Base-by-base conservation (phyloP, 2,888 invertebrate genomes). In the Cotesia congregata region DNA sequence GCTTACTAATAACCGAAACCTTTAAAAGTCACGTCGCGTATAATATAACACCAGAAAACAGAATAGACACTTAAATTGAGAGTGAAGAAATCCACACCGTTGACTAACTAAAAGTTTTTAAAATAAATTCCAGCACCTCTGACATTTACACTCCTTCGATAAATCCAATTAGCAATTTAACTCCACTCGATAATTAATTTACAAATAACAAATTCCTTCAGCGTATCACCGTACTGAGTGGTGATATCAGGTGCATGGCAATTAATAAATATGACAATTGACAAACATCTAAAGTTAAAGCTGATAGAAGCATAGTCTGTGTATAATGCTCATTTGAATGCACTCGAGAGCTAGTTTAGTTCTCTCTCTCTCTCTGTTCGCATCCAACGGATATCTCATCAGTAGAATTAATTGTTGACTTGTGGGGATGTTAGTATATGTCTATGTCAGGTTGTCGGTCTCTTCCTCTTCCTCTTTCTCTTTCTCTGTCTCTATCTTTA, bases 21-120 rank as follows among this genome's bases (percentile, higher is more conserved):
- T 59, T 67, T 73, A 59, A 50, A 73, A 59, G 50, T 67, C 73
- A 67, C 65, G 67, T 50, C 73, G 41, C 67, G 73, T 73, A 30
- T 30, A 30, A 30, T 30, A 3, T 30, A 73, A 73, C 30, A 73
- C 67, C 67, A 73, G 73, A 67, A 73, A 73, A 73, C 41, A 41
- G 50, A 62, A 59, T 62, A 9, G 39, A 41, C 38, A 69, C 15
- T 17, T 67, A 67, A 40, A 67, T 39, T 12, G 70, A 60, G 60
- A 70, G 60, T 70, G 60, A 7, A 70, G 70, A 59, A 70, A 70
- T 70, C n/a, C 9, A 70, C 70, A 70, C 70, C 70, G 39, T 5
- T 69, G n/a, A 59, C 59, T 50, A 65, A 20, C 6, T 20, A 65
- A 5, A 65, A 65, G 9, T 38, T 30, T 30, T 30, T 30, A 30